Conservation (phyloP, 2,888 invertebrate species). For the Drosophila algonquin region DNA sequence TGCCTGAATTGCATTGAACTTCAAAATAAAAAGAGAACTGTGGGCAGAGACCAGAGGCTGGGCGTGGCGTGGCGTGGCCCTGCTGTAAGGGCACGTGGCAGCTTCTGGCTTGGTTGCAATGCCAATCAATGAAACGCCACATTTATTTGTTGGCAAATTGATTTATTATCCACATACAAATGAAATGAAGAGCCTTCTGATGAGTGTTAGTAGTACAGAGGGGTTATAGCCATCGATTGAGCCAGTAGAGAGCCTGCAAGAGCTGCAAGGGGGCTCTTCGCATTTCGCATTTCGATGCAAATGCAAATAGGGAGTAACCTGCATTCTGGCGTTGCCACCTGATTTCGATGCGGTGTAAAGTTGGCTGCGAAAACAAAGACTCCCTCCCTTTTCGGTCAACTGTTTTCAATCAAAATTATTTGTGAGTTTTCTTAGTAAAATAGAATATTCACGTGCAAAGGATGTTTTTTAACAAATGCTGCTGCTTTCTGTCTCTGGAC, state of each 20-base stretch:
- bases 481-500: constrained; percentile 33
- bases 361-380: not conserved
- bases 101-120: constrained; percentile 16
- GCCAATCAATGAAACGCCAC: constrained; percentile 20
- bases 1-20: constrained; percentile 72
- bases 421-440: not conserved
- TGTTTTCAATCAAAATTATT: not conserved
- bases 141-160: not conserved
- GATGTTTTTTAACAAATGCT: constrained; percentile 47
- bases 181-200: too few species aligned
- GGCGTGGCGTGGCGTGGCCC: constrained; percentile 7
- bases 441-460: not conserved
- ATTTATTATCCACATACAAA: not conserved
- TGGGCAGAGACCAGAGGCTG: not conserved
- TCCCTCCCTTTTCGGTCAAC: not conserved
- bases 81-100: constrained; percentile 42
- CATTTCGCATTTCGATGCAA: too few species aligned
- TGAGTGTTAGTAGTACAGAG: not conserved
- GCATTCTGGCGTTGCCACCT: not conserved
- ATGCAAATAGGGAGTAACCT: too few species aligned
- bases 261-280: too few species aligned
- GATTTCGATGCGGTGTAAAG: not conserved
- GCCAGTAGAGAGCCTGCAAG: too few species aligned
- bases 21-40: constrained; percentile 40
- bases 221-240: too few species aligned